Evolutionary conservation across 2,888 invertebrate species (phyloP).

Genomic region (Dryocosmus kuriphilus): DNA sequence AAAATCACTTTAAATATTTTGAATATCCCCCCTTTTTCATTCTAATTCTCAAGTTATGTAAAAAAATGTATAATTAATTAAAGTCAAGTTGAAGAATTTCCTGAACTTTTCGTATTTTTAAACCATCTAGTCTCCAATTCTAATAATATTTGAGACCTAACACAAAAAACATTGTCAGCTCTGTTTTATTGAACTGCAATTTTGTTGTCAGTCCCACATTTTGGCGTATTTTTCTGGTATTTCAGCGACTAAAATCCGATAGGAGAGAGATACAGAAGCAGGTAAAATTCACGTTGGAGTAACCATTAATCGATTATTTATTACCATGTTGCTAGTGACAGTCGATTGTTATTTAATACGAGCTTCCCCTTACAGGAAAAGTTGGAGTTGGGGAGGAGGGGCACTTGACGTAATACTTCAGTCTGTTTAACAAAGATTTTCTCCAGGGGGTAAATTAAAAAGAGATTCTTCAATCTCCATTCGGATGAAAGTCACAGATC

Average conservation of each 20-base stretch:
- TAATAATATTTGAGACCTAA: background rate
- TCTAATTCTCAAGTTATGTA: too few relatives aligned
- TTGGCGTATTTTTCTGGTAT: background rate
- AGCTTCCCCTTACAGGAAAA: background rate
- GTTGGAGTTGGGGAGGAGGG: too few relatives aligned
- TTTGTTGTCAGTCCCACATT: background rate
- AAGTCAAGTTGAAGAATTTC: too few relatives aligned
- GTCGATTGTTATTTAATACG: background rate
- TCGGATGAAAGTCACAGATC: background rate
- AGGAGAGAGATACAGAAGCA: background rate
- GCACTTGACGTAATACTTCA: too few relatives aligned
- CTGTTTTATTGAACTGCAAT: background rate
- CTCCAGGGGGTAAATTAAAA: background rate
- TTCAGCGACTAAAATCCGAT: background rate
- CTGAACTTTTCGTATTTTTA: too few relatives aligned
- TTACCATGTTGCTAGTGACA: background rate
- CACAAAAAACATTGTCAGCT: background rate
- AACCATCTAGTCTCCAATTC: background rate
- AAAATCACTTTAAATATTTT: too few relatives aligned
- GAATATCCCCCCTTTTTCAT: too few relatives aligned
- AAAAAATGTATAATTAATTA: too few relatives aligned
- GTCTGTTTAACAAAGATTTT: too few relatives aligned
- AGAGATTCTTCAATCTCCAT: background rate
- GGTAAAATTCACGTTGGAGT: background rate
- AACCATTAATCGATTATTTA: constrained; percentile 2